Base-by-base conservation (phyloP, 1,140 invertebrate species). In the Drosophila truncata region DNA sequence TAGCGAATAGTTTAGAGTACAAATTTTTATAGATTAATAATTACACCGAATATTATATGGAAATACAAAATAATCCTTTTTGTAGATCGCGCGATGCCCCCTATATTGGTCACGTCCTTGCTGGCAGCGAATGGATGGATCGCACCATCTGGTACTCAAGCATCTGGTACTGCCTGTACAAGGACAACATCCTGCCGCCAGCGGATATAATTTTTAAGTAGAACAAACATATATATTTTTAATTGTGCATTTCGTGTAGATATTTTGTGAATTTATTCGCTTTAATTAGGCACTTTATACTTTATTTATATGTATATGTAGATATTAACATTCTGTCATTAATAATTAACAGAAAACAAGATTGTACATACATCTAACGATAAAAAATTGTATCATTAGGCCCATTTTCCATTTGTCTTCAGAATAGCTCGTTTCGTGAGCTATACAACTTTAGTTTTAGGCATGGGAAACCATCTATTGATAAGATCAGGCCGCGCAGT, bases 61-160 rank as follows among this genome's bases (percentile, higher is more conserved):
- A 27, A 27, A 29, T 20, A 59, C n/a, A 20, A 20, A 5, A 13
- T 9, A 7, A 11, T n/a, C 18, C 7, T 13, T 4, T 2, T 92
- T 93, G 42, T 77, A 96, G 97, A 88, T 95, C 94, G 29, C 97
- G 96, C 92, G 96, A 96, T 46, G 95, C 93, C 39, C 96, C 96
- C 0, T 97, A 94, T 93, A 97, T 98, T 92, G 97, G 97, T 2
- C 95, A 95, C 71, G 96, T 96, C 0, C 93, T 97, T 33, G 96
- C 95, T 4, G 97, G 96, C 57, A 95, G 94, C 23, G 95, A 95
- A 25, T 95, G 95, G 60, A 94, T 96, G 25, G 95, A 96, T 46
- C 94, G 96, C 73, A 94, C 96, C 10, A 95, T 95, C 60, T 97
- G 96, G 96, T 94, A 96, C 63, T 95, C 95, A 13, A 95, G 96